Percentiles rank a stretch among this genome's conserved stretches.
Evolutionary conservation across 2,888 invertebrate genomes (phyloP).

Genomic region (Tipula lateralis): DNA sequence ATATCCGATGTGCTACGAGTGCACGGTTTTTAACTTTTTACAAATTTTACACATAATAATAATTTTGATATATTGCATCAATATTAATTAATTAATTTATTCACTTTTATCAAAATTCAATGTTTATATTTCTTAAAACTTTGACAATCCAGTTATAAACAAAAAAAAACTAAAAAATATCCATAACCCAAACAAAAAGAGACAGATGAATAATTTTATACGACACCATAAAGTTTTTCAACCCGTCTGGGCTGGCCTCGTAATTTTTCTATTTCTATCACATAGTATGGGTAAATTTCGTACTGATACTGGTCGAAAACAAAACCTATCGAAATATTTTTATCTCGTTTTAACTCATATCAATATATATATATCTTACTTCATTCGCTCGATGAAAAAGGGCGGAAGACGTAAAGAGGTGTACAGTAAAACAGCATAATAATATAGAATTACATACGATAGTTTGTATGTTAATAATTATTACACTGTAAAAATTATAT

Average conservation of each 20-base stretch:
- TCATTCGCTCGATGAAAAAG: constrained; percentile 4
- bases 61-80: neutral
- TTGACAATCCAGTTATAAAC: neutral
- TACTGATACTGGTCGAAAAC: constrained; percentile 15
- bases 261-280: neutral
- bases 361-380: neutral
- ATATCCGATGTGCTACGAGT: neutral
- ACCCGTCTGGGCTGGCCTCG: constrained; percentile 28
- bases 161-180: neutral
- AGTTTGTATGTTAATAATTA: neutral
- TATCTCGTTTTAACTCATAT: neutral
- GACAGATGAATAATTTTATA: neutral
- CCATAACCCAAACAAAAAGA: neutral
- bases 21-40: neutral
- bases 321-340: neutral
- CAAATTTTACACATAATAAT: neutral
- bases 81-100: neutral
- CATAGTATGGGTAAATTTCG: neutral
- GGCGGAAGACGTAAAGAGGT: constrained; percentile 29
- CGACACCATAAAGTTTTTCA: neutral
- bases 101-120: neutral
- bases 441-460: constrained; percentile 3
- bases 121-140: neutral
- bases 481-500: neutral
- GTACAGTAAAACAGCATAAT: neutral